Percentiles rank a stretch among this genome's conserved stretches.
These are phyloP conservation scores for Euzophera pinguis DNA, from an alignment of 2,888 invertebrate genomes.

Conservation along the genomic window DNA sequence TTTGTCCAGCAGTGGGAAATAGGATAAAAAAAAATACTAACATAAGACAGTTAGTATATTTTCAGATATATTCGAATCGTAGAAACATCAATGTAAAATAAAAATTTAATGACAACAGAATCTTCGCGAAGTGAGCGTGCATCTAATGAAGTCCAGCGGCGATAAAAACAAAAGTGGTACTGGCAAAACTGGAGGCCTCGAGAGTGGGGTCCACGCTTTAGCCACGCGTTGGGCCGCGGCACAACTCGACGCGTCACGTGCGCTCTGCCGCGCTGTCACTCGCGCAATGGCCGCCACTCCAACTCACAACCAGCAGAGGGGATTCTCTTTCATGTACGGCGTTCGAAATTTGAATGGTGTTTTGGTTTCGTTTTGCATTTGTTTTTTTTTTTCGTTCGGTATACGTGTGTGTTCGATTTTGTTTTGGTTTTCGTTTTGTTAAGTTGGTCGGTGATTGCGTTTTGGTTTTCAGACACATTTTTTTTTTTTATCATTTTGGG, in stretches of 20 bases:
- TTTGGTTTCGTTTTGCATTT: conserved; percentile 18
- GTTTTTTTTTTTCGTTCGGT: conserved; percentile 18
- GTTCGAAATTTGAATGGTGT: conserved; percentile 2
- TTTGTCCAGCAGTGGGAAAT: too few species aligned
- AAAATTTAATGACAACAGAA: conserved; percentile 73
- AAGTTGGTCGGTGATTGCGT: conserved; percentile 16
- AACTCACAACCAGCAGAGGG: conserved; percentile 84
- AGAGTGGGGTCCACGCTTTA: conserved; percentile 85
- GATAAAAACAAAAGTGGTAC: conserved; percentile 70
- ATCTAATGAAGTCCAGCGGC: conserved; percentile 82
- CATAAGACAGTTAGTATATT: too few species aligned
- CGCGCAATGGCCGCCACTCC: conserved; percentile 85
- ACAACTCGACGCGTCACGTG: conserved; percentile 88
- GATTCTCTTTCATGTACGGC: conserved; percentile 87
- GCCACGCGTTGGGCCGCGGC: conserved; percentile 90
- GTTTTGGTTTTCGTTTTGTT: conserved; percentile 18
- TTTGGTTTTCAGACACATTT: conserved; percentile 5
- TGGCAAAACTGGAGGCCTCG: conserved; percentile 63
- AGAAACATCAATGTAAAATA: not conserved
- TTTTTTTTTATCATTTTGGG: conserved; percentile 5
- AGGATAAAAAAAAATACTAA: too few species aligned
- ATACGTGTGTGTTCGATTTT: conserved; percentile 13
- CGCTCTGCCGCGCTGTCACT: conserved; percentile 87
- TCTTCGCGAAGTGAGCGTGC: conserved; percentile 90
- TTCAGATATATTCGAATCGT: too few species aligned